Evolutionary conservation across 2,113 vertebrate species (phyloP).

Genomic region (Poeciliopsis prolifica): DNA sequence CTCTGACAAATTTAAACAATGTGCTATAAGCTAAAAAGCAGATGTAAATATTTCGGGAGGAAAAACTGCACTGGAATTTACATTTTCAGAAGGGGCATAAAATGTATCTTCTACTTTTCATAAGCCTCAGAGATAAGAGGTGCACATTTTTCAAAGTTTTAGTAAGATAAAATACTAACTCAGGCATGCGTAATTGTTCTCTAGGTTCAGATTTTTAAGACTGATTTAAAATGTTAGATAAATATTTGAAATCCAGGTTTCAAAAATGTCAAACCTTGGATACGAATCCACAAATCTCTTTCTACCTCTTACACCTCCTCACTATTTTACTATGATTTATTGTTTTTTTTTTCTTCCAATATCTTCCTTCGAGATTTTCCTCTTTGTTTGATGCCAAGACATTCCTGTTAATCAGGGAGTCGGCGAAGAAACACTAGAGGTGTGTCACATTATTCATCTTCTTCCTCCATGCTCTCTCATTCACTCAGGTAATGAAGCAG

Average conservation of each 20-base stretch:
- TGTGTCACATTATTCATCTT: slow-evolving; percentile 59
- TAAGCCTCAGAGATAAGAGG: no score
- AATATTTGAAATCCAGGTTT: background rate
- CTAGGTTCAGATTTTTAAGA: background rate
- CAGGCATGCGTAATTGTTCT: background rate
- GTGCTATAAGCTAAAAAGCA: slow-evolving; percentile 14
- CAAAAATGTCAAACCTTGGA: background rate
- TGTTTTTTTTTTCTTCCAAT: background rate
- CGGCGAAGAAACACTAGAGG: slow-evolving; percentile 52
- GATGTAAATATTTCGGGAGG: slow-evolving; percentile 30
- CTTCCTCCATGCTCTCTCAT: slow-evolving; percentile 24
- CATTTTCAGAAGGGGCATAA: background rate
- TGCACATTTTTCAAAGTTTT: background rate
- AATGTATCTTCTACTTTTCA: background rate
- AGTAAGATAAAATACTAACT: slow-evolving; percentile 14
- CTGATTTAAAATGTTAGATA: background rate
- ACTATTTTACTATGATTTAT: background rate
- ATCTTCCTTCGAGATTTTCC: background rate
- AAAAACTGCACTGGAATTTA: slow-evolving; percentile 1
- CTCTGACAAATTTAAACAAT: slow-evolving; percentile 13
- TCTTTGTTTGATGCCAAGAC: slow-evolving; percentile 22
- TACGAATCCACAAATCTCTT: background rate
- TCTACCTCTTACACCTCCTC: slow-evolving; percentile 21
- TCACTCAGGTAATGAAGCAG: slow-evolving; percentile 50
- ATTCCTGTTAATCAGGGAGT: slow-evolving; percentile 64